Evolutionary conservation across 2,888 invertebrate species (phyloP), one percentile per base, ranked within the genome.

Genomic region (Lordiphosa fenestrarum): DNA sequence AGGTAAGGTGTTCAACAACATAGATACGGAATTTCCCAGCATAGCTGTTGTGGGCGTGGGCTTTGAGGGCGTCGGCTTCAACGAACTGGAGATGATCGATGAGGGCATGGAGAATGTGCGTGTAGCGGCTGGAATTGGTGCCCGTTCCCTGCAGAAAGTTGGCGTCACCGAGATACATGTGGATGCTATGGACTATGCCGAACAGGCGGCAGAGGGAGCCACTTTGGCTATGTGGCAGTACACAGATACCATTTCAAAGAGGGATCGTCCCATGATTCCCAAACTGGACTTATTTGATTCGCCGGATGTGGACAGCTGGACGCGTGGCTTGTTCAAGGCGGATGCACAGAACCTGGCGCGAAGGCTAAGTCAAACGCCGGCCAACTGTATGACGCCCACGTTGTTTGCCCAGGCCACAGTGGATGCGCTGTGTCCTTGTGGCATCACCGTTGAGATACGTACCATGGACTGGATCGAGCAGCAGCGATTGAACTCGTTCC

Each of bases 331-430:
- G 5, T 91, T 92, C 55, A 92, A 94, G 84, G 94, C 94, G 0
- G 92, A 94, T 54, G 93, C 93, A 0, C 95, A 95, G 87, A 95
- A 95, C 86, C 90, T 94, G 82, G 94, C 94, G 0, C 89, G 95
- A n/a, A 90, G 91, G 52, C 87, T 95, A 3, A 92, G 92, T 77
- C 95, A 95, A 82, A 92, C 92, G 0, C 94, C 95, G 0, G 92
- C 94, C 13, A 95, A 95, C 86, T 90, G 92, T 71, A 93, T 95
- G 92, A 95, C 95, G 0, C 95, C 95, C 4, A 92, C 93, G 0
- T 90, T 91, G 52, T 95, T 95, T 86, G 93, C 94, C 0, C 91
- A 94, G 86, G 89, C 91, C 0, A 91, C 93, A 1, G 91, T 94
- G 7, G 92, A 93, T 68, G 92, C 92, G 42, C 82, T 94, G 38